These are phyloP conservation scores for Ornithoptera alexandrae DNA, from an alignment of 2,888 invertebrate species.

Conservation along the genomic window DNA sequence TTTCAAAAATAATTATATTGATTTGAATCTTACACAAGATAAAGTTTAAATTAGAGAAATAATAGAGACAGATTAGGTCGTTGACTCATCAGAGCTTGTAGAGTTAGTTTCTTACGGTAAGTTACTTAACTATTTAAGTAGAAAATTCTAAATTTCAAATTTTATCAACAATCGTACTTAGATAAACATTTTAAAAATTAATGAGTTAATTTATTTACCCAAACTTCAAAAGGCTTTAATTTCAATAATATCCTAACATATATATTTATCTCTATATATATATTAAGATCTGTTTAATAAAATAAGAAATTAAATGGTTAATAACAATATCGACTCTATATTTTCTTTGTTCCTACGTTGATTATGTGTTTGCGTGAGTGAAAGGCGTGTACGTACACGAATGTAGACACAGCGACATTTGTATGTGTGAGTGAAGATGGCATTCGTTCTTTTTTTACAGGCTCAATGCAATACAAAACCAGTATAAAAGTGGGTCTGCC, in stretches of 20 bases:
- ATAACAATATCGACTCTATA: conserved; percentile 41
- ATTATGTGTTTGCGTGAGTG: conserved; percentile 56
- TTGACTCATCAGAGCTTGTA: too few relatives aligned
- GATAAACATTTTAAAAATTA: too few relatives aligned
- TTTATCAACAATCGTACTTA: too few relatives aligned
- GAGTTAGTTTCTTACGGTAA: too few relatives aligned
- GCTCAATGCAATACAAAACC: conserved; percentile 60
- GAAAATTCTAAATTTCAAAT: too few relatives aligned
- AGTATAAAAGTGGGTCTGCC: conserved; percentile 65
- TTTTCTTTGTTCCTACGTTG: conserved; percentile 40
- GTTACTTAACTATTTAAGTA: too few relatives aligned
- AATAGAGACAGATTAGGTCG: too few relatives aligned
- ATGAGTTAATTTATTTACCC: too few relatives aligned
- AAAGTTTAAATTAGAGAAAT: too few relatives aligned
- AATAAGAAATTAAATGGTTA: neutral
- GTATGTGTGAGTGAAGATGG: conserved; percentile 59
- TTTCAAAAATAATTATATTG: neutral
- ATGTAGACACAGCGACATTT: conserved; percentile 43
- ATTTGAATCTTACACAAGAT: neutral
- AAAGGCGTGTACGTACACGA: conserved; percentile 65
- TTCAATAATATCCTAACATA: neutral
- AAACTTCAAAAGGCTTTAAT: too few relatives aligned
- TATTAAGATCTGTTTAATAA: neutral
- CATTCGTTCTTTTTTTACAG: conserved; percentile 57
- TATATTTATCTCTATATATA: neutral